Evolutionary conservation across 2,888 invertebrate genomes (phyloP).

Genomic region (Protodeltote pygarga): DNA sequence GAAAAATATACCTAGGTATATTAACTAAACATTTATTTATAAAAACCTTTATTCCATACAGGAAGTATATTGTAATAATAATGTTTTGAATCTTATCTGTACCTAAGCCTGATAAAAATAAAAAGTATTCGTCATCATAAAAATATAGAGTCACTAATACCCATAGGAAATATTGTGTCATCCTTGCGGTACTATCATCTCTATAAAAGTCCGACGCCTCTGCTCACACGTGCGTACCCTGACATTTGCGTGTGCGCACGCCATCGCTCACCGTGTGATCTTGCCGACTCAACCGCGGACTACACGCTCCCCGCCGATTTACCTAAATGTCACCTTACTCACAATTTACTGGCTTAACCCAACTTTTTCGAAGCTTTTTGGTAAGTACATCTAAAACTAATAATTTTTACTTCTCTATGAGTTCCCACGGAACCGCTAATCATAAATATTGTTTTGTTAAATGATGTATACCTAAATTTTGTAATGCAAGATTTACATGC

Average conservation of each 20-base stretch:
- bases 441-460: slow-evolving; percentile 1
- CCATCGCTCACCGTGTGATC: slow-evolving; percentile 76
- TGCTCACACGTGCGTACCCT: slow-evolving; percentile 66
- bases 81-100: too few species aligned
- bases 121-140: too few species aligned
- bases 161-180: too few species aligned
- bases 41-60: neutral
- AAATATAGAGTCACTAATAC: too few species aligned
- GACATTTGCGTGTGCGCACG: slow-evolving; percentile 81
- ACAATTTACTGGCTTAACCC: slow-evolving; percentile 24
- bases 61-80: too few species aligned
- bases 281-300: slow-evolving; percentile 47
- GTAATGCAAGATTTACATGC: too few species aligned
- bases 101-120: too few species aligned
- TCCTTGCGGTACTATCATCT: slow-evolving; percentile 50
- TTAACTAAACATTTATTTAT: neutral
- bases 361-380: slow-evolving; percentile 4
- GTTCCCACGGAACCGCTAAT: slow-evolving; percentile 20
- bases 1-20: too few species aligned
- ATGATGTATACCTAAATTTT: neutral
- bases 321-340: slow-evolving; percentile 40
- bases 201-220: slow-evolving; percentile 42
- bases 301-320: slow-evolving; percentile 29
- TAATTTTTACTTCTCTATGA: too few species aligned
- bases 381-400: too few species aligned